Evolutionary conservation across 2,113 vertebrate genomes (phyloP).

Genomic region (Cryptotis parvus): DNA sequence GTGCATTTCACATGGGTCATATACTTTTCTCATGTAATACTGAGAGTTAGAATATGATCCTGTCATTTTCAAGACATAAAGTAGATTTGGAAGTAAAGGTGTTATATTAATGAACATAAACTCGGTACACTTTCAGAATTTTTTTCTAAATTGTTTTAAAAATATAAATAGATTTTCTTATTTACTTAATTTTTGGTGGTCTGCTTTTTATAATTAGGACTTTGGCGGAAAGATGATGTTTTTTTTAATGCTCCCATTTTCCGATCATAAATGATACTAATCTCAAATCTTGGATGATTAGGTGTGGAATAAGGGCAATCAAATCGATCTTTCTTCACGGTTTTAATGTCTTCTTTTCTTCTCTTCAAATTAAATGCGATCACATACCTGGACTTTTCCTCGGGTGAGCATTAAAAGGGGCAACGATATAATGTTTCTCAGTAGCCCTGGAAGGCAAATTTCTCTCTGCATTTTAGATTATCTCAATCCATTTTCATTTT

Average conservation of each 20-base stretch:
- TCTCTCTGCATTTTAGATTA: not conserved
- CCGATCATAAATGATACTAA: not conserved
- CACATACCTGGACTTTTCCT: not conserved
- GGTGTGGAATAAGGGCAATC: not conserved
- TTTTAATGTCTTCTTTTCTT: constrained; percentile 15
- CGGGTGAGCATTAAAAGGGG: not conserved
- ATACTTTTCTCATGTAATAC: not conserved
- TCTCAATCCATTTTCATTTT: constrained; percentile 41
- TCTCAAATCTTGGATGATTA: constrained; percentile 25
- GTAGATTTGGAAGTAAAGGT: not conserved
- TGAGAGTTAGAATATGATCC: not conserved
- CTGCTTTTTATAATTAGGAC: not conserved
- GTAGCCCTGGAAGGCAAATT: not conserved
- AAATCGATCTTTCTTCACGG: not conserved
- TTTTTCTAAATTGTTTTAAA: constrained; percentile 10
- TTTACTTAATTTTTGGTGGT: constrained; percentile 30
- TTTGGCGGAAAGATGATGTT: not conserved
- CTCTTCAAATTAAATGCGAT: not conserved
- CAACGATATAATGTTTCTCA: not conserved
- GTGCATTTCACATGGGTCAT: constrained; percentile 6
- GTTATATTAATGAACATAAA: not conserved
- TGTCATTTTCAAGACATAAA: not conserved
- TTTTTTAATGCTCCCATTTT: constrained; percentile 14
- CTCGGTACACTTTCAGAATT: not conserved
- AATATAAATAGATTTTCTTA: not conserved